phyloP scores from a whole-genome alignment of 2,888 invertebrate species.

The Ctena decussata region DNA sequence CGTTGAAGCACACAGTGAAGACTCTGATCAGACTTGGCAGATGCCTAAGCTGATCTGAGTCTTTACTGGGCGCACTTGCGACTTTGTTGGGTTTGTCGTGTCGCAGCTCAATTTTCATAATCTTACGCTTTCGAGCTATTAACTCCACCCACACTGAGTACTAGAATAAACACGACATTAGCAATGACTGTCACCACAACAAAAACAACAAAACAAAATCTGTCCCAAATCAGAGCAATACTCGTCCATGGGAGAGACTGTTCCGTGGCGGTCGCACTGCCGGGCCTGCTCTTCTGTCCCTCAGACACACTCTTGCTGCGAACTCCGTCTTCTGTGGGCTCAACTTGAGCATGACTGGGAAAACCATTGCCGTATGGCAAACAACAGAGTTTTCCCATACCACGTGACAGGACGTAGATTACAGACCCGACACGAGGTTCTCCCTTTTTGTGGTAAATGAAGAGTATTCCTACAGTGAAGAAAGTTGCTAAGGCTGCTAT shows the following conservation, averaged over 20 bases:
- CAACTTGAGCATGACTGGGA: not conserved
- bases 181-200: slow-evolving; percentile 12
- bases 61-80: no score
- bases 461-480: not conserved
- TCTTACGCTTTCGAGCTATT: not conserved
- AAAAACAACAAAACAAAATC: slow-evolving; percentile 42
- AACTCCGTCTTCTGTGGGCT: not conserved
- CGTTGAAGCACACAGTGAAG: no score
- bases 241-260: slow-evolving; percentile 36
- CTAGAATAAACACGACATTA: slow-evolving; percentile 18
- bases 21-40: no score
- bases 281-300: not conserved
- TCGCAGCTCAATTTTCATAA: no score
- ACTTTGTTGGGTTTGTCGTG: no score
- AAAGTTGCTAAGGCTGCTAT: not conserved
- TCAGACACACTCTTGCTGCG: not conserved
- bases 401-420: not conserved
- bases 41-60: no score
- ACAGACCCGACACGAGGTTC: not conserved
- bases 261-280: not conserved
- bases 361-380: not conserved
- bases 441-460: not conserved
- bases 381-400: not conserved
- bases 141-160: slow-evolving; percentile 6
- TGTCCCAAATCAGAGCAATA: slow-evolving; percentile 41